Base-by-base conservation (phyloP, 2,113 vertebrate species). In the Carollia perspicillata region DNA sequence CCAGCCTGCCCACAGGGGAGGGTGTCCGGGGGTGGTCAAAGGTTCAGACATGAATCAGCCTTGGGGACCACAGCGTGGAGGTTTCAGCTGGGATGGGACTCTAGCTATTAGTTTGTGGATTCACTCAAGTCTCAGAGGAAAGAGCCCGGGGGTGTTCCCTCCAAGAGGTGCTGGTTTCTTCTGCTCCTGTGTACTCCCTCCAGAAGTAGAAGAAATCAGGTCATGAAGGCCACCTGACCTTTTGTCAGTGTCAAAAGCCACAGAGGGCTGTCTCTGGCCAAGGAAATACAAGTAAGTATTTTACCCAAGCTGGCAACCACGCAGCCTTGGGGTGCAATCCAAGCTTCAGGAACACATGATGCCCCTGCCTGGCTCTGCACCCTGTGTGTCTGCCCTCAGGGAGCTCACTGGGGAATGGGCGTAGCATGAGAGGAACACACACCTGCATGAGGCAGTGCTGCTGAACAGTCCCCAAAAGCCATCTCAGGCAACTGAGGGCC, bases 331-430 rank as follows among this genome's bases (percentile, higher is more conserved):
- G 40, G 10, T 10, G 0, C 33, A 35, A 26, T 8, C 20, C 71
- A 65, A 42, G 51, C 0, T 28, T 6, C 35, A 30, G 53, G 49
- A 42, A 35, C 28, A 42, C 18, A 16, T 51, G n/a, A 16, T 51
- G n/a, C 26, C 71, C 44, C 58, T 11, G 7, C 6, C 14, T 37
- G 60, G 16, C 35, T 87, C 12, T 44, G 23, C 5, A 28, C 49
- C 20, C 18, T 0, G 4, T 26, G n/a, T 2, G 1, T 14, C 6
- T 18, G 22, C 30, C 40, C 35, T 26, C 37, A 3, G 44, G 17
- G n/a, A 47, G 30, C 9, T 81, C n/a, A 2, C 0, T 0, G 2
- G 13, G 30, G n/a, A 71, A 9, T 0, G 4, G 11, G 5, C 5
- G 3, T 22, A 2, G 14, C 17, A 9, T 47, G 2, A 63, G 11